Evolutionary conservation across 2,888 invertebrate genomes (phyloP).

Genomic region (Cabera pusaria): DNA sequence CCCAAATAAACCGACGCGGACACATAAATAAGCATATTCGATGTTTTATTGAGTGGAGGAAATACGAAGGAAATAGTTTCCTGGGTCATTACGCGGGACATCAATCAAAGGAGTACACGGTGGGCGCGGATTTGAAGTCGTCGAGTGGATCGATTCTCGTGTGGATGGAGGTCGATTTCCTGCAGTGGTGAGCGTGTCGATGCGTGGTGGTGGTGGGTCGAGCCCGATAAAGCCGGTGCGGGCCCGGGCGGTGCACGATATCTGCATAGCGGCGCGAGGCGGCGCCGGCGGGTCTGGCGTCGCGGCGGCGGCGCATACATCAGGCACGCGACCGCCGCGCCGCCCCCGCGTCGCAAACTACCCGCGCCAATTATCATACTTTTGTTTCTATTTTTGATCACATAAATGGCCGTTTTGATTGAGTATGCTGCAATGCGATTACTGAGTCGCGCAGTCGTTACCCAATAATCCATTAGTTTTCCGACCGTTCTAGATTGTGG

Average conservation of each 20-base stretch:
- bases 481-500: slow-evolving; percentile 1
- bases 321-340: slow-evolving; percentile 70
- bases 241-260: slow-evolving; percentile 66
- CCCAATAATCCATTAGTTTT: slow-evolving; percentile 11
- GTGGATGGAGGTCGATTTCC: slow-evolving; percentile 35
- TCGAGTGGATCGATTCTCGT: slow-evolving; percentile 45
- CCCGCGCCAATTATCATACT: slow-evolving; percentile 66
- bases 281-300: slow-evolving; percentile 80
- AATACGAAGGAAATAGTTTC: slow-evolving; percentile 81
- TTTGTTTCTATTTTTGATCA: slow-evolving; percentile 59
- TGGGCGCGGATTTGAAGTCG: slow-evolving; percentile 48
- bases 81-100: slow-evolving; percentile 76
- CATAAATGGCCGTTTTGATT: slow-evolving; percentile 48
- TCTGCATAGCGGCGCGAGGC: slow-evolving; percentile 75
- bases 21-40: slow-evolving; percentile 80
- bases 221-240: slow-evolving; percentile 35
- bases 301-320: slow-evolving; percentile 80
- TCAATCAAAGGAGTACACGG: slow-evolving; percentile 71
- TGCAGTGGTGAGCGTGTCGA: slow-evolving; percentile 21
- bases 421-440: slow-evolving; percentile 39
- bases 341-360: slow-evolving; percentile 35
- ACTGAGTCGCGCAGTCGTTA: slow-evolving; percentile 17
- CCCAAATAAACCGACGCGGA: slow-evolving; percentile 75
- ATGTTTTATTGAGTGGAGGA: slow-evolving; percentile 82
- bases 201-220: slow-evolving; percentile 13